Conservation (phyloP, 1,140 invertebrate genomes). For the Tetranychus urticae region DNA sequence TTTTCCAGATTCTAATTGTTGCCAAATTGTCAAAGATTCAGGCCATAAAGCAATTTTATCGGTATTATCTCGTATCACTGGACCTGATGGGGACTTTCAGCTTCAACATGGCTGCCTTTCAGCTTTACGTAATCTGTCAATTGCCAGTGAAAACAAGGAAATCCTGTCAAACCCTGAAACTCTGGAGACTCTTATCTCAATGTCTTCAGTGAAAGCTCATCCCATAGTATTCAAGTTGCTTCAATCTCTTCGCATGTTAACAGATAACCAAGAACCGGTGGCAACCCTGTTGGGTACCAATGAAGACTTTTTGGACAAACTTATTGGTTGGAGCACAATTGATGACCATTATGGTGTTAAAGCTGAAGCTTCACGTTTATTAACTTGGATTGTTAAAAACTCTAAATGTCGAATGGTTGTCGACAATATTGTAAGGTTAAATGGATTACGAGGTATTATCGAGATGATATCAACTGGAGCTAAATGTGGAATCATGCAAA, state of each 20-base stretch:
- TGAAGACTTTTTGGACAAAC: constrained; percentile 30
- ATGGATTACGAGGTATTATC: constrained; percentile 43
- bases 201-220: constrained; percentile 42
- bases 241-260: constrained; percentile 57
- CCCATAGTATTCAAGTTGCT: constrained; percentile 62
- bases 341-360: constrained; percentile 57
- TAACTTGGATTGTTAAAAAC: constrained; percentile 57
- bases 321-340: constrained; percentile 50
- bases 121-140: constrained; percentile 52
- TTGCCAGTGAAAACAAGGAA: constrained; percentile 28
- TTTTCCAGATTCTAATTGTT: background rate
- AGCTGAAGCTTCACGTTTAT: constrained; percentile 46
- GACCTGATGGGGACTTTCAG: constrained; percentile 34
- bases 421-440: constrained; percentile 33
- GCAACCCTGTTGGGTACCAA: constrained; percentile 32
- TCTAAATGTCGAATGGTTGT: constrained; percentile 33
- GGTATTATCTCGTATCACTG: constrained; percentile 11
- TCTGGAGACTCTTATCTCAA: constrained; percentile 16
- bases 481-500: constrained; percentile 48
- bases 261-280: constrained; percentile 44
- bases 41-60: background rate
- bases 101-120: constrained; percentile 58
- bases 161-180: background rate
- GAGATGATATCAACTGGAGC: constrained; percentile 55
- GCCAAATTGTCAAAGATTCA: background rate